Percentiles rank a stretch among this genome's conserved stretches.
phyloP scores from a whole-genome alignment of 2,888 invertebrate species.

The Cryptus viduatorius region DNA sequence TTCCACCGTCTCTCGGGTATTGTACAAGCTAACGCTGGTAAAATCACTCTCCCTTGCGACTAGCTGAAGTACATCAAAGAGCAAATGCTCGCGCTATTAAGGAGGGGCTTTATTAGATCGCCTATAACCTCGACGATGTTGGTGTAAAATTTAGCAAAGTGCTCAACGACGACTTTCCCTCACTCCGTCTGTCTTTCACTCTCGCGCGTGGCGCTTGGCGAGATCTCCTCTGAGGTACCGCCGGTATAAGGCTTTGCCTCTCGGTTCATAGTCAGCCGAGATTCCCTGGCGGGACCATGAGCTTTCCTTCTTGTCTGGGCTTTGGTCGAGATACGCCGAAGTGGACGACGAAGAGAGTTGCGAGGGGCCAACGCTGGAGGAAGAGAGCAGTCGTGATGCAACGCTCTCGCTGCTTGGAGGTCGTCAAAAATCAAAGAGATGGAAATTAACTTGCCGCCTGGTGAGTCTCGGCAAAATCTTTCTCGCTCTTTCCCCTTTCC shows the following conservation, averaged over 20 bases:
- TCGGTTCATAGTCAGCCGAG: slow-evolving; percentile 37
- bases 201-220: slow-evolving; percentile 19
- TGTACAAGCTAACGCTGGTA: slow-evolving; percentile 70
- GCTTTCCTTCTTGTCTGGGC: slow-evolving; percentile 55
- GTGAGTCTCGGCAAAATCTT: slow-evolving; percentile 41
- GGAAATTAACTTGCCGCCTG: slow-evolving; percentile 78
- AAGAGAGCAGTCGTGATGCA: slow-evolving; percentile 40
- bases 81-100: slow-evolving; percentile 74
- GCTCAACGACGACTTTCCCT: slow-evolving; percentile 73
- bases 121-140: slow-evolving; percentile 75
- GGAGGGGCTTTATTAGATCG: slow-evolving; percentile 82
- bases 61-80: slow-evolving; percentile 81
- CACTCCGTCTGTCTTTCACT: slow-evolving; percentile 53
- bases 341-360: slow-evolving; percentile 48
- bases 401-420: slow-evolving; percentile 64
- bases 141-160: slow-evolving; percentile 79
- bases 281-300: slow-evolving; percentile 48
- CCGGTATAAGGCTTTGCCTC: slow-evolving; percentile 51
- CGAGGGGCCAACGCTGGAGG: slow-evolving; percentile 48
- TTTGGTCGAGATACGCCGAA: slow-evolving; percentile 69
- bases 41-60: slow-evolving; percentile 70
- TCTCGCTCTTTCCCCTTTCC: slow-evolving; percentile 23
- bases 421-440: slow-evolving; percentile 84
- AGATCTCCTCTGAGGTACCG: slow-evolving; percentile 29
- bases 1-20: slow-evolving; percentile 55